Base-by-base conservation (phyloP, 2,797 vertebrate genomes). In the Parambassis ranga region DNA sequence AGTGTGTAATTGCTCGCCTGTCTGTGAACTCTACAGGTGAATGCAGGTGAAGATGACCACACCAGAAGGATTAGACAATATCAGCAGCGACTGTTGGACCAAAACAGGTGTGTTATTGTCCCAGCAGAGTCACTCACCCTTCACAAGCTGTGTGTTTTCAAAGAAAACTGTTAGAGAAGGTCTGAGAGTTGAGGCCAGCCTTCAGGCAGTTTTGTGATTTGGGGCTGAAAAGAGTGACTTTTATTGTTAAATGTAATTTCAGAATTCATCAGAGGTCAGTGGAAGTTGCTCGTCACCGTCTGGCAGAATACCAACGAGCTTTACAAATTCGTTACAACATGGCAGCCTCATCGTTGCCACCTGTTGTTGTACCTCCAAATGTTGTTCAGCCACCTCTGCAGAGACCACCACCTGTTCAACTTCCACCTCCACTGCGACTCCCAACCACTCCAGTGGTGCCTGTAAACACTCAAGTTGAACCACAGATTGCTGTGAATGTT, bases 251-350 rank as follows among this genome's bases (percentile, higher is more conserved):
- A n/a, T 18, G 14, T 23, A 55, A 1, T 61, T 71, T 52, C 48
- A 98, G 96, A 65, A 41, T 91, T 52, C 95, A 96, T 71, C 90
- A 88, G 77, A 90, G 85, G n/a, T 92, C 92, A 0, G 58, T 94
- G 59, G 92, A 94, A 58, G 92, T 91, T 62, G 94, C 94, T 62
- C 90, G 89, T 7, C 92, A 82, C 36, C 89, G 27, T 11, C 89
- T 99, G 24, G 89, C 94, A 13, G 92, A 97, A 19, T 97, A 98
- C 86, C 95, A 97, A 83, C 73, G 74, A 23, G 76, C 91, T 13
- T 62, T 98, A 47, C 92, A 81, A 51, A 77, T 89, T 24, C 93
- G 87, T 36, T 85, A 92, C 59, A 81, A 68, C 24, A 41, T 70
- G 14, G 48, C 58, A 4, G 2, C 64, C 27, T 6, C 37, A 1